Base-by-base conservation (phyloP, 1,140 invertebrate species). In the Artemia franciscana region DNA sequence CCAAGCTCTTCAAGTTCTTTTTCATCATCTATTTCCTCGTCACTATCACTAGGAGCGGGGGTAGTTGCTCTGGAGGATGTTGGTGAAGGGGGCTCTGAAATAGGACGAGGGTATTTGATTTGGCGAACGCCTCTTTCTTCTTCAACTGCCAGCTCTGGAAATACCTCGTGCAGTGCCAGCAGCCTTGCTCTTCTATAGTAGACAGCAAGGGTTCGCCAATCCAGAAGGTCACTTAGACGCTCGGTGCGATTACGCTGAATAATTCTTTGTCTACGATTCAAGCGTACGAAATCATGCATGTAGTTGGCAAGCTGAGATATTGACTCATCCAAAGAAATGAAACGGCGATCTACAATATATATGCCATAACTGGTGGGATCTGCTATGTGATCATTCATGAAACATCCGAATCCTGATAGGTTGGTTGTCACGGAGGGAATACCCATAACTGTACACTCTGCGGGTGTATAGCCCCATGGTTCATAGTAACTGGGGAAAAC, bases 401-500 rank as follows among this genome's bases (percentile, higher is more conserved):
- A 99, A 72, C 94, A 98, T 21, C 96, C 96, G 74, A 99, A 99
- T 27, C 91, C 88, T 39, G 92, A 98, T 15, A 99, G 75, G 74
- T 99, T 99, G 7, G 95, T 98, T 0, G 93, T 94, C 60, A 98
- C 82, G 68, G 88, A 94, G 0, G 94, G 94, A 68, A 98, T 95
- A 2, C 96, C 96, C 94, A 98, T 98, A 5, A 99, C 93, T 0
- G 96, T 99, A 70, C 96, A 99, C 74, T 99, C 96, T 4, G 94
- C 96, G 2, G 95, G 95, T 0, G 95, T 99, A 74, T 99, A 99
- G 1, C 96, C 95, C 96, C 96, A 99, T 0, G 95, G 95, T 73
- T 99, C 96, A 71, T 99, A 99, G 71, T 98, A 98, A 2, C 92
- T 97, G 1, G 95, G 94, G 73, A 99, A 99, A 15, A 98, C 92